Conservation (phyloP, 2,113 vertebrate species). For the Proteles cristata region DNA sequence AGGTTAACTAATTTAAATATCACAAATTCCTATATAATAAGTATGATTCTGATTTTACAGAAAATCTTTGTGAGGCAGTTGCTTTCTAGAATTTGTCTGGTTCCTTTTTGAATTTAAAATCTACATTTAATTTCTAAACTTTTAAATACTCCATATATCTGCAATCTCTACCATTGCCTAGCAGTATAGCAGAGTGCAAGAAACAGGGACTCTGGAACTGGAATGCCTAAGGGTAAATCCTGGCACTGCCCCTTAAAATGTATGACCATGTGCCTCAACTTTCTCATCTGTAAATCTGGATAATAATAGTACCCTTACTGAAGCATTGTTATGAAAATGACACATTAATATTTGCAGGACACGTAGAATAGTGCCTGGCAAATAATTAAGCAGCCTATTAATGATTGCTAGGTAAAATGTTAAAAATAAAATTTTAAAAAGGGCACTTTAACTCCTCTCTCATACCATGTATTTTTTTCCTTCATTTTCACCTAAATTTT, state of each 20-base stretch:
- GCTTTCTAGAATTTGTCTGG: not conserved
- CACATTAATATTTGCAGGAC: slow-evolving; percentile 6
- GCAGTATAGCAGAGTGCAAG: not conserved
- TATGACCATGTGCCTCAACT: not conserved
- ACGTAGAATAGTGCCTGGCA: not conserved
- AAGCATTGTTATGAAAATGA: not conserved
- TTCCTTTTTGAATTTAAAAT: not conserved
- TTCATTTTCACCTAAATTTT: slow-evolving; percentile 10
- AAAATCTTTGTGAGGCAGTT: not conserved
- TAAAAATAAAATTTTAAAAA: slow-evolving; percentile 45
- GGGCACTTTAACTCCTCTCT: not conserved
- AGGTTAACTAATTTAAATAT: not conserved
- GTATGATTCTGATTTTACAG: not conserved
- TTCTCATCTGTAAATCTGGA: not conserved
- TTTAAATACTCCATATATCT: not conserved
- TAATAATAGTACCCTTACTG: not conserved
- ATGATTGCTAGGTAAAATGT: not conserved
- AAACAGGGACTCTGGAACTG: not conserved
- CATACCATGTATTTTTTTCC: not conserved
- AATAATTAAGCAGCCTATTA: not conserved
- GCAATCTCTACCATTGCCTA: not conserved
- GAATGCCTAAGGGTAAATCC: slow-evolving; percentile 21
- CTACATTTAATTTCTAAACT: slow-evolving; percentile 28
- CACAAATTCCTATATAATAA: not conserved
- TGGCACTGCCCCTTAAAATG: not conserved